Evolutionary conservation across 2,797 vertebrate species (phyloP).

Genomic region (Amblyraja radiata): DNA sequence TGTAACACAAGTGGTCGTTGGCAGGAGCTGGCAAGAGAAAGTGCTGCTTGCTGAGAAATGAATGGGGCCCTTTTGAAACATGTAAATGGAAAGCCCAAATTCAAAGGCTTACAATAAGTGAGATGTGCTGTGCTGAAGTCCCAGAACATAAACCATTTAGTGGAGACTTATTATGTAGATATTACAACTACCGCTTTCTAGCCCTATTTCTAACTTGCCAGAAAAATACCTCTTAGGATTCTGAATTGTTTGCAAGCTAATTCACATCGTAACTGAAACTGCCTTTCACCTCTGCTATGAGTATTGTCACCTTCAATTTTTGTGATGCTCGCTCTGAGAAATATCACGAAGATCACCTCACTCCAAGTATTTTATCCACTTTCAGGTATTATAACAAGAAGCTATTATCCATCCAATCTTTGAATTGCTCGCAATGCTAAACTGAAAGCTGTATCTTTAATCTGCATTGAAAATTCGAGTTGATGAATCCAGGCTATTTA

Average conservation of each 20-base stretch:
- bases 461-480: neutral
- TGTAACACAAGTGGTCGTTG: neutral
- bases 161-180: neutral
- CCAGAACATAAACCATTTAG: neutral
- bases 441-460: neutral
- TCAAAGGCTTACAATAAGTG: constrained; percentile 2
- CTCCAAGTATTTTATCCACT: neutral
- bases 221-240: neutral
- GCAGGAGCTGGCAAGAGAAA: neutral
- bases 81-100: constrained; percentile 10
- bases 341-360: neutral
- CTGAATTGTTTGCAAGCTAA: constrained; percentile 16
- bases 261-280: neutral
- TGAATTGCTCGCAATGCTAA: constrained; percentile 1
- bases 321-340: neutral
- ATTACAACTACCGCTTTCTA: neutral
- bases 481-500: neutral
- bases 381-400: neutral
- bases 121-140: neutral
- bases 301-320: neutral
- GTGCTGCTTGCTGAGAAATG: neutral
- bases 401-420: constrained; percentile 6
- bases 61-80: neutral
- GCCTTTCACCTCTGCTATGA: neutral
- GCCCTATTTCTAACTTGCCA: neutral